Conservation (phyloP, 2,888 invertebrate genomes). For the Pristionchus entomophagus region DNA sequence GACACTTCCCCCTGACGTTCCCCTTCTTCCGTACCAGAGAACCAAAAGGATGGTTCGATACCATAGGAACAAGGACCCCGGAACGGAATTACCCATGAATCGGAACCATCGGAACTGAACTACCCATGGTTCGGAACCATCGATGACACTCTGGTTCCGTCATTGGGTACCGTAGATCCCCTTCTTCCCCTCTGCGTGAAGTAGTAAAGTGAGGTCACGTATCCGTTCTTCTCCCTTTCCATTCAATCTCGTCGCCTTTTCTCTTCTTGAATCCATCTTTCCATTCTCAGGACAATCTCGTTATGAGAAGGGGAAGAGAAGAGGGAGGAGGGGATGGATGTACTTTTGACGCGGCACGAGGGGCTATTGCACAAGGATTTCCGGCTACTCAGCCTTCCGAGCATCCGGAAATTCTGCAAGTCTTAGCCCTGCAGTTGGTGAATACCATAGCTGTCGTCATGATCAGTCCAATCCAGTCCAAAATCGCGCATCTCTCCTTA, state of each 20-base stretch:
- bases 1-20: not conserved
- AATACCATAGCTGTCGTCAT: no score
- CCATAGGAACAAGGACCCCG: no score
- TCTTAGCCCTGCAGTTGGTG: no score
- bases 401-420: no score
- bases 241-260: constrained; percentile 8
- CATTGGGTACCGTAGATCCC: not conserved
- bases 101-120: not conserved
- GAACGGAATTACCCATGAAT: no score
- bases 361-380: no score
- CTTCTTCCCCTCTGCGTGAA: not conserved
- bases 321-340: not conserved
- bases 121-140: not conserved
- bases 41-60: no score
- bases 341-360: not conserved
- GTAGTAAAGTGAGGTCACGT: not conserved
- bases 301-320: constrained; percentile 25
- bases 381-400: no score
- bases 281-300: constrained; percentile 36
- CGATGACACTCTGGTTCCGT: not conserved
- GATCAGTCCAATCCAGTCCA: no score
- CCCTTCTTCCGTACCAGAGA: not conserved
- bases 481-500: no score
- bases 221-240: not conserved
- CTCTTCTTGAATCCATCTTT: constrained; percentile 4